These are phyloP conservation scores for Acronicta alni DNA, from an alignment of 2,888 invertebrate genomes.

Conservation along the genomic window DNA sequence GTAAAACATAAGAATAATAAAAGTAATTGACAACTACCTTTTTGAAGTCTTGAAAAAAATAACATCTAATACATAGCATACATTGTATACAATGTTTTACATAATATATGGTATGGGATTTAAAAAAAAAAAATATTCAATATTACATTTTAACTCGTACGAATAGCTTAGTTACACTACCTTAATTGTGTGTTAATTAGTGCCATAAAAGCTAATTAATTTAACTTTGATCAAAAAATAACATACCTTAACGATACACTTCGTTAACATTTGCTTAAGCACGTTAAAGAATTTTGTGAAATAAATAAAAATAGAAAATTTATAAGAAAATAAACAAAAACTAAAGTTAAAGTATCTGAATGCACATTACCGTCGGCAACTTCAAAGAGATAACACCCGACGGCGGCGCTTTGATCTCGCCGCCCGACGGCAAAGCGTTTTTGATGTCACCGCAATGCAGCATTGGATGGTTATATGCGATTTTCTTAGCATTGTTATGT, in stretches of 20 bases:
- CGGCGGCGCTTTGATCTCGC: slow-evolving; percentile 78
- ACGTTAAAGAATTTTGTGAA: slow-evolving; percentile 26
- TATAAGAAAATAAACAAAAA: slow-evolving; percentile 21
- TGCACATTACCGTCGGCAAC: slow-evolving; percentile 71
- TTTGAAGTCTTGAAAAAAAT: too few relatives aligned
- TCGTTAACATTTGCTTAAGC: slow-evolving; percentile 18
- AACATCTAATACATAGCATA: too few relatives aligned
- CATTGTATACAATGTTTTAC: too few relatives aligned
- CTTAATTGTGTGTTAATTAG: too few relatives aligned
- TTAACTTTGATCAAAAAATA: slow-evolving; percentile 5
- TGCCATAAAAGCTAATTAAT: too few relatives aligned
- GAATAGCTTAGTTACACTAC: too few relatives aligned
- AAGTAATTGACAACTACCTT: too few relatives aligned
- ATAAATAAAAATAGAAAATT: slow-evolving; percentile 33
- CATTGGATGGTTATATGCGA: slow-evolving; percentile 49
- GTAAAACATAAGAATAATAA: too few relatives aligned
- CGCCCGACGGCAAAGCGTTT: slow-evolving; percentile 73
- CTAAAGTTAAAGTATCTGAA: slow-evolving; percentile 42
- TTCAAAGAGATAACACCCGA: slow-evolving; percentile 69
- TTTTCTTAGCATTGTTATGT: slow-evolving; percentile 67
- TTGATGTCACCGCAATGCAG: slow-evolving; percentile 49
- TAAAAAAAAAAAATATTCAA: too few relatives aligned
- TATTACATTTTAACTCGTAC: too few relatives aligned
- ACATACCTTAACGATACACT: background rate
- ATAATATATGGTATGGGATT: too few relatives aligned